Conservation (phyloP, 2,797 vertebrate genomes). For the Capromys pilorides region DNA sequence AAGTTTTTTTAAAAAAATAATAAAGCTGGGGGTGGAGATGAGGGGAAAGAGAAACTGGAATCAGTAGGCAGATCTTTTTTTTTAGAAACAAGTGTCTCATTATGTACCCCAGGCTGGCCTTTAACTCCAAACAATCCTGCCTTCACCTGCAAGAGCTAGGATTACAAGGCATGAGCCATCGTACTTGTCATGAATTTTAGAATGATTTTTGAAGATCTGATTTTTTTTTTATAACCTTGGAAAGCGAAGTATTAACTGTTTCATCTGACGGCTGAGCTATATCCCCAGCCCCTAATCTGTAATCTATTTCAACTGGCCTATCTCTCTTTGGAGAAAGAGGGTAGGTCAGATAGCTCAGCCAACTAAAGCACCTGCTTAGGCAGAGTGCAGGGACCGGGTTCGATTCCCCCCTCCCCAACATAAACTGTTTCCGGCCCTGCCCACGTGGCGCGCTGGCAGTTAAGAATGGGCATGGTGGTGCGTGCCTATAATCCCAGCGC, state of each 20-base stretch:
- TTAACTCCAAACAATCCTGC: neutral
- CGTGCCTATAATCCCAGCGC: too few relatives aligned
- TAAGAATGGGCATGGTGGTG: too few relatives aligned
- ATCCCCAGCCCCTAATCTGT: neutral
- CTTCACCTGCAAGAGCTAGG: neutral
- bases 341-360: too few relatives aligned
- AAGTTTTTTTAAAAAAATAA: neutral
- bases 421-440: too few relatives aligned
- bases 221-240: neutral
- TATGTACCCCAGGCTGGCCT: neutral
- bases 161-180: neutral
- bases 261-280: neutral
- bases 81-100: neutral
- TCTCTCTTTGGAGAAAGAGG: neutral
- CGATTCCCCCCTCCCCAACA: too few relatives aligned
- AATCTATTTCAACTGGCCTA: conserved; percentile 17
- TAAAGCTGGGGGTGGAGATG: neutral
- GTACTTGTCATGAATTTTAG: too few relatives aligned
- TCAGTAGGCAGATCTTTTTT: neutral
- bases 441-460: too few relatives aligned
- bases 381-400: too few relatives aligned
- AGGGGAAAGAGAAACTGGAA: neutral
- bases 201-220: neutral
- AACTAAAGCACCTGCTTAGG: too few relatives aligned
- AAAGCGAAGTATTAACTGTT: neutral